These are phyloP conservation scores for Cephus cinctus DNA, from an alignment of 1,140 invertebrate genomes.

Conservation along the genomic window DNA sequence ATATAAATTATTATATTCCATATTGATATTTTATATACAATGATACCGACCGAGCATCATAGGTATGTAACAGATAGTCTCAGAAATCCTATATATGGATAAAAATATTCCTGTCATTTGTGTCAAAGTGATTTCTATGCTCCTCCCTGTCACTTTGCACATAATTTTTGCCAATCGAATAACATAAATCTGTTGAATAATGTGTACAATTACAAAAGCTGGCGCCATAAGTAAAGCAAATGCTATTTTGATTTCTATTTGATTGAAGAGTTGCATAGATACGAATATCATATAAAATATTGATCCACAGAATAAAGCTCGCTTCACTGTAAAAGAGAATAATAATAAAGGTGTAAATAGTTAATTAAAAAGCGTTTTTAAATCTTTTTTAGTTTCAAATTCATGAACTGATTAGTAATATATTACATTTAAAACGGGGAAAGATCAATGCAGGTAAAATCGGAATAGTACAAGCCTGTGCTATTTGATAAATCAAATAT, in stretches of 20 bases:
- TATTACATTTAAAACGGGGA: slow-evolving; percentile 1
- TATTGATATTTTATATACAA: background rate
- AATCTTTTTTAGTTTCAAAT: background rate
- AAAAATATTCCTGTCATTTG: slow-evolving; percentile 11
- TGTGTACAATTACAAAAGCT: background rate
- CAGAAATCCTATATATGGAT: slow-evolving; percentile 5
- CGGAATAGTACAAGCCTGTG: slow-evolving; percentile 3
- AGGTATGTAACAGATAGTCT: slow-evolving; percentile 7
- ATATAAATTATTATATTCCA: background rate
- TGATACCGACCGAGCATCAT: slow-evolving; percentile 11
- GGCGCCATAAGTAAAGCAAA: background rate
- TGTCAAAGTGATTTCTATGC: slow-evolving; percentile 1
- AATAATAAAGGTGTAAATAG: no score
- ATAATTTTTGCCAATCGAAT: slow-evolving; percentile 7
- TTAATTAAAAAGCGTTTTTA: no score
- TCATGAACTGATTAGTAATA: background rate
- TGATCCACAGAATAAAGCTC: background rate
- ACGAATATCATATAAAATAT: background rate
- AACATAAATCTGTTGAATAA: slow-evolving; percentile 4
- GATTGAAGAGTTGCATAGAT: slow-evolving; percentile 1
- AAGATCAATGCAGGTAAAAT: slow-evolving; percentile 1
- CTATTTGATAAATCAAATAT: slow-evolving; percentile 6
- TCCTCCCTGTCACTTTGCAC: slow-evolving; percentile 7
- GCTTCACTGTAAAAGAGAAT: slow-evolving; percentile 5
- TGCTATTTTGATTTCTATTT: slow-evolving; percentile 1